phyloP scores from a whole-genome alignment of 2,113 vertebrate genomes.

The Ptyas mucosa region DNA sequence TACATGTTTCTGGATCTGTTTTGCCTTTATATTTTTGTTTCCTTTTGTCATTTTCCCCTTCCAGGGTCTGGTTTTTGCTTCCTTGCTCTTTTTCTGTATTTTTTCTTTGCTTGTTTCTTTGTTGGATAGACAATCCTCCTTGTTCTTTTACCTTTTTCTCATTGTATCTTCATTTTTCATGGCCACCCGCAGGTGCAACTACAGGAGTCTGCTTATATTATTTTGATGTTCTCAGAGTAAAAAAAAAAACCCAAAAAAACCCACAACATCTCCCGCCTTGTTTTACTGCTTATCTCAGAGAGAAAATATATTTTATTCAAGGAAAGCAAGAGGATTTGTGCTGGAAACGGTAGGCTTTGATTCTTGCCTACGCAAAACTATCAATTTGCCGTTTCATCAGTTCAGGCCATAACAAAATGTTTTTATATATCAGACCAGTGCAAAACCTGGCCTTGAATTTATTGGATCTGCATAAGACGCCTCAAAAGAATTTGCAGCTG shows the following conservation, averaged over 20 bases:
- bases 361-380: not conserved
- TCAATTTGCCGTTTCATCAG: not conserved
- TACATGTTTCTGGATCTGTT: not conserved
- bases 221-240: slow-evolving; percentile 3
- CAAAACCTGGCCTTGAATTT: not conserved
- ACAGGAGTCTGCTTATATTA: not conserved
- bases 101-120: too few relatives aligned
- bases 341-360: not conserved
- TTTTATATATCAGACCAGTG: not conserved
- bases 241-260: not conserved
- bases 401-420: not conserved
- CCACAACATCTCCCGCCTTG: not conserved
- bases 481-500: not conserved
- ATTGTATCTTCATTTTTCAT: not conserved
- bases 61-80: not conserved
- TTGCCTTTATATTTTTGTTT: not conserved
- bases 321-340: not conserved
- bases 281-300: not conserved
- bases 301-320: not conserved
- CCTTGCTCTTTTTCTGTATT: not conserved
- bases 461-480: not conserved
- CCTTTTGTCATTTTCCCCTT: not conserved
- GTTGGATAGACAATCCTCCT: not conserved
- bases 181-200: not conserved
- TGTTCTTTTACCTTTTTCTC: not conserved